Percentiles rank a stretch among this genome's conserved stretches.
phyloP scores from a whole-genome alignment of 2,797 vertebrate genomes.

The Dendrocincla fuliginosa region DNA sequence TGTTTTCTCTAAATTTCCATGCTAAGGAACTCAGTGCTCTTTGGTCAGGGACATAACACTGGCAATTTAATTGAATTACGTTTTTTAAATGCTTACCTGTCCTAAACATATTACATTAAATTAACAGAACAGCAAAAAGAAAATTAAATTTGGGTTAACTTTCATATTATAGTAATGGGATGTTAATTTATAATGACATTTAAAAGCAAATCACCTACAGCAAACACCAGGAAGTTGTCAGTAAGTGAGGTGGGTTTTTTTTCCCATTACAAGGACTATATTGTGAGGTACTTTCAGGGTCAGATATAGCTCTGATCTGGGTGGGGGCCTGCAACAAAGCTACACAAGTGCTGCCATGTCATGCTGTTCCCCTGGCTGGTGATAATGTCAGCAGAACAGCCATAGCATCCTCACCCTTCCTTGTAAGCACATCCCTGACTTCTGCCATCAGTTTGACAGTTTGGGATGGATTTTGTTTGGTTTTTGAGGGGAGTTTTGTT shows the following conservation, averaged over 20 bases:
- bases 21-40: not conserved
- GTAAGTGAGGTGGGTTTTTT: not conserved
- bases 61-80: not conserved
- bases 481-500: too few species aligned
- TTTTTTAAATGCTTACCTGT: not conserved
- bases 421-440: not conserved
- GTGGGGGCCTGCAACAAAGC: not conserved
- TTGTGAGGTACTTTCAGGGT: not conserved
- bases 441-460: not conserved
- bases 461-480: too few species aligned
- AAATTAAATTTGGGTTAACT: not conserved
- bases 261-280: not conserved
- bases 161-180: not conserved
- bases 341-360: not conserved
- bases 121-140: not conserved
- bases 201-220: not conserved
- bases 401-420: not conserved
- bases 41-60: not conserved
- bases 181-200: not conserved
- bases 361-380: not conserved
- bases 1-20: not conserved
- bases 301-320: not conserved
- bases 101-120: not conserved
- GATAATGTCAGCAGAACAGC: not conserved
- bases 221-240: not conserved